phyloP scores from a whole-genome alignment of 2,888 invertebrate species.

The Aphodius granarius region DNA sequence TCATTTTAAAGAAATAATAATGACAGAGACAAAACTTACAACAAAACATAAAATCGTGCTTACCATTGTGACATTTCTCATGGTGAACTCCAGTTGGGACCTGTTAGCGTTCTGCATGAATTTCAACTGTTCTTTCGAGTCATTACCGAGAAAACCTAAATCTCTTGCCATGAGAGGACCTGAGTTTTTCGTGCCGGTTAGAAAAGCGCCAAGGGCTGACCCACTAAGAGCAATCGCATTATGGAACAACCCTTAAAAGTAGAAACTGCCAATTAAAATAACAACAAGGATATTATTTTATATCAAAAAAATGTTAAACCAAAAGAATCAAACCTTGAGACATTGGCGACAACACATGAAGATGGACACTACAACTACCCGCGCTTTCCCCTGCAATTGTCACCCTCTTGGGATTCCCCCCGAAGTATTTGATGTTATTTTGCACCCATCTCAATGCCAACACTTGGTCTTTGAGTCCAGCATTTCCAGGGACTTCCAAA shows the following conservation, averaged over 20 bases:
- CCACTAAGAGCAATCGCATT: conserved; percentile 19
- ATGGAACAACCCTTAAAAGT: conserved; percentile 20
- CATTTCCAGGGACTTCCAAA: conserved; percentile 54
- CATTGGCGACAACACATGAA: conserved; percentile 52
- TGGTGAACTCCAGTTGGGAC: neutral
- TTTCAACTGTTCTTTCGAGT: neutral
- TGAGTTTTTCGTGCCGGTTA: conserved; percentile 9
- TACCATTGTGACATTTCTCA: conserved; percentile 14
- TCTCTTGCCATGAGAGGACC: conserved; percentile 6
- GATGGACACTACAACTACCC: conserved; percentile 53
- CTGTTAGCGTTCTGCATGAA: conserved; percentile 10
- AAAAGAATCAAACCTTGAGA: conserved; percentile 42
- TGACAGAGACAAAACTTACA: neutral
- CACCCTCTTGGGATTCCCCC: conserved; percentile 53
- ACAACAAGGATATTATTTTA: too few relatives aligned
- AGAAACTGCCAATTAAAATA: too few relatives aligned
- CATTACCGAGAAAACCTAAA: conserved; percentile 3
- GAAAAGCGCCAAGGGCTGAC: conserved; percentile 11
- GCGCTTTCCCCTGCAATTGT: conserved; percentile 56
- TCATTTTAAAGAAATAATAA: neutral
- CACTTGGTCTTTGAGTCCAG: conserved; percentile 55
- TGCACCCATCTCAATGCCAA: conserved; percentile 54
- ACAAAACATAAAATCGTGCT: neutral
- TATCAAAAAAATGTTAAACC: too few relatives aligned
- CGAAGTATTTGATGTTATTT: conserved; percentile 51